Evolutionary conservation across 2,888 invertebrate species (phyloP).

Genomic region (Scaptomyza caliginosa): DNA sequence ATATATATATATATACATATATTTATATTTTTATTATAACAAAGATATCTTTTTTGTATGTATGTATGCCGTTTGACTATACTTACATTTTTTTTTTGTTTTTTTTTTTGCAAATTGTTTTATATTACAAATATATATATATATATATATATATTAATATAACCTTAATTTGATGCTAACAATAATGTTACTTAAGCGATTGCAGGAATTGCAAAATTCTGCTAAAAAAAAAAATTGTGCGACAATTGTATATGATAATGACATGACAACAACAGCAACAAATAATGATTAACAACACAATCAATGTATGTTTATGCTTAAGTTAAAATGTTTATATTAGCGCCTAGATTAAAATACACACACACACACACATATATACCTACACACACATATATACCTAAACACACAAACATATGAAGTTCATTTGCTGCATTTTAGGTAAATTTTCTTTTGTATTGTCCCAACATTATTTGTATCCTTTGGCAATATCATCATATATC

Average conservation of each 20-base stretch:
- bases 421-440: conserved; percentile 58
- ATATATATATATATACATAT: neutral
- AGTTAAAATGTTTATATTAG: conserved; percentile 46
- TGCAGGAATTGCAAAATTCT: conserved; percentile 6
- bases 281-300: conserved; percentile 23
- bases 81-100: conserved; percentile 29
- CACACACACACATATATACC: conserved; percentile 22
- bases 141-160: conserved; percentile 15
- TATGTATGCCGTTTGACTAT: conserved; percentile 34
- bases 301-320: conserved; percentile 35
- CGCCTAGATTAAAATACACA: conserved; percentile 31
- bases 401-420: conserved; percentile 10
- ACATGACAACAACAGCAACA: conserved; percentile 29
- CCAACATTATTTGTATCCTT: neutral
- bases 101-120: conserved; percentile 38
- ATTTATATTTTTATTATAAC: neutral
- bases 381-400: conserved; percentile 14
- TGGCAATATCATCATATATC: conserved; percentile 1
- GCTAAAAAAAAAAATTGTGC: conserved; percentile 22
- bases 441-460: conserved; percentile 41
- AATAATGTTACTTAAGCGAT: conserved; percentile 48
- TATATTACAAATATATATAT: too few species aligned
- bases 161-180: conserved; percentile 26
- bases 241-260: neutral
- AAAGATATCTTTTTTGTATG: conserved; percentile 39